Percentiles rank a stretch among this genome's conserved stretches.
These are phyloP conservation scores for Reticulitermes speratus DNA, from an alignment of 1,140 invertebrate species.

Conservation along the genomic window DNA sequence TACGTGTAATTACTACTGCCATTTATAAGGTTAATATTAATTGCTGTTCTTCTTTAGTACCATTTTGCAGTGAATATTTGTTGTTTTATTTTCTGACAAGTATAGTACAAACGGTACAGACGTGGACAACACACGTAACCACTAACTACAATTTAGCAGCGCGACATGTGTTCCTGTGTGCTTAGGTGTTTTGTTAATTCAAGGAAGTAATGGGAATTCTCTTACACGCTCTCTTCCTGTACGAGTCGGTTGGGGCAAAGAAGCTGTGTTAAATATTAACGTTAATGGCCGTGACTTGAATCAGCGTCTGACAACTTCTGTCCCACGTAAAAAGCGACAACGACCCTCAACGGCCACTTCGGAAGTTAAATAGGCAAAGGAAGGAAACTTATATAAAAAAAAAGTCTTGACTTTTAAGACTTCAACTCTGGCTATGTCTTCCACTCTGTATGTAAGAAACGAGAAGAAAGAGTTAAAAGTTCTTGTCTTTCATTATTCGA, in stretches of 20 bases:
- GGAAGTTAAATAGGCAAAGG: neutral
- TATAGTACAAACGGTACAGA: too few relatives aligned
- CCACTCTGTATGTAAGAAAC: neutral
- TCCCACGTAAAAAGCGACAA: neutral
- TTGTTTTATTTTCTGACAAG: too few relatives aligned
- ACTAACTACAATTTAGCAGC: neutral
- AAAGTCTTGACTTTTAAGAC: neutral
- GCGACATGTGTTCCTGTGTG: neutral
- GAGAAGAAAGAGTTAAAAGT: conserved; percentile 4
- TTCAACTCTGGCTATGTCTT: neutral
- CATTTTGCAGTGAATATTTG: too few relatives aligned
- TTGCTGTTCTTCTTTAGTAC: too few relatives aligned
- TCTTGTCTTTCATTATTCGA: neutral
- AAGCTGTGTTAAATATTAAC: conserved; percentile 9
- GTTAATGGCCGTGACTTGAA: conserved; percentile 13
- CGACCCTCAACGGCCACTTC: conserved; percentile 8
- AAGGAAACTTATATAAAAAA: neutral
- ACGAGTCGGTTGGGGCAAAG: neutral
- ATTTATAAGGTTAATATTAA: too few relatives aligned
- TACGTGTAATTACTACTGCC: too few relatives aligned
- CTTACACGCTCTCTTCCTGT: neutral
- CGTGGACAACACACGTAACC: too few relatives aligned
- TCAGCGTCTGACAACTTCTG: neutral
- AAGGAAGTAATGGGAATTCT: neutral
- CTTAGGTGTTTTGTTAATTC: neutral